Base-by-base conservation (phyloP, 2,797 vertebrate species). In the Pangasius mekongensis region DNA sequence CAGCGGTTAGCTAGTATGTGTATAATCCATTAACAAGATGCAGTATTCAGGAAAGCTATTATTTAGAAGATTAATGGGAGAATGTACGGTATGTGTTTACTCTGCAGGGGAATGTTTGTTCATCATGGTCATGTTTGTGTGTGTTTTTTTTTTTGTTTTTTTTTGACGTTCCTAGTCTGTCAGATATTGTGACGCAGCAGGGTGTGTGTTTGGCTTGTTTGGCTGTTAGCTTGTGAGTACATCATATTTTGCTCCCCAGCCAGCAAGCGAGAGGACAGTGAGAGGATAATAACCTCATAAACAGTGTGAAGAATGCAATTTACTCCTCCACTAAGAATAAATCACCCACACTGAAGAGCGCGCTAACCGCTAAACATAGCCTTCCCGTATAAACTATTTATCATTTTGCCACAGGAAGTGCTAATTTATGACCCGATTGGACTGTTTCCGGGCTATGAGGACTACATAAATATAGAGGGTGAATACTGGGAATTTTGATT, bases 241-340 rank as follows among this genome's bases (percentile, higher is more conserved):
- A 49, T 43, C 67, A 67, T 30, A 52, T 56, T 66, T 67, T 33
- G 64, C 43, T 80, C 33, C 14, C 39, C 58, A 49, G 49, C 33
- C 67, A 49, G 54, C 56, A 85, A 49, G 14, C 9, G n/a, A 71
- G 62, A 36, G 66, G 92, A 91, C 91, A 92, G 91, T 88, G 89
- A 92, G 90, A 91, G 89, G 90, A 93, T 93, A 91, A 92, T 95
- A 94, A 94, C 93, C 86, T 89, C 89, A 91, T 91, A 92, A 94
- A 94, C 83, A 80, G 62, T 91, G 90, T 67, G 54, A 87, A 88
- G 58, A 89, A 93, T 91, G 92, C 69, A 87, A 93, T 93, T 93
- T 93, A 89, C 90, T 83, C 91, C 89, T 52, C 56, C 89, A 91
- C 91, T 93, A 87, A 87, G 87, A 64, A 91, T 94, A 92, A 94